A percentile compares a stretch with the other conserved stretches of the same genome.
phyloP scores from a whole-genome alignment of 2,888 invertebrate species.

The Tenthredo distinguenda region DNA sequence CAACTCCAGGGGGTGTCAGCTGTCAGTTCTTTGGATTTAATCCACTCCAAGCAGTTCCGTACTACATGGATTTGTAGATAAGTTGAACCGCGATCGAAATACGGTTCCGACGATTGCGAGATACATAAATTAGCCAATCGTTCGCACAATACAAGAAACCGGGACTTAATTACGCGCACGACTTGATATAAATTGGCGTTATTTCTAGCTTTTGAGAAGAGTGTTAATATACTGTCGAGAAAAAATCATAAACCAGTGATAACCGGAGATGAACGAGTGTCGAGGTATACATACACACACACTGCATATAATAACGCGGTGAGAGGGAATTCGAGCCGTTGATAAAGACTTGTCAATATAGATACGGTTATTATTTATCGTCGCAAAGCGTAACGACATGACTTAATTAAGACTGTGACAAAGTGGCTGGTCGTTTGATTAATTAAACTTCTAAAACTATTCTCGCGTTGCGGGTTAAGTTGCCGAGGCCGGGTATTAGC shows the following conservation, averaged over 20 bases:
- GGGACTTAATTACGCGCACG: neutral
- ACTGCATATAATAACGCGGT: no score
- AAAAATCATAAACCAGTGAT: neutral
- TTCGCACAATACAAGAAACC: neutral
- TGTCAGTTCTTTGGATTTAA: neutral
- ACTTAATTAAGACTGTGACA: constrained; percentile 43
- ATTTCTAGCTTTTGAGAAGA: neutral
- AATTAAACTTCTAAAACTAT: constrained; percentile 35
- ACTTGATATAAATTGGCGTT: neutral
- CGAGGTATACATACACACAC: no score
- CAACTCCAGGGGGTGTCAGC: neutral
- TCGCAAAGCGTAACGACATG: constrained; percentile 17
- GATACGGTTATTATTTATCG: constrained; percentile 5
- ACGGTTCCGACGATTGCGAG: neutral
- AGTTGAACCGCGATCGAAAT: neutral
- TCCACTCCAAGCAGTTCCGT: neutral
- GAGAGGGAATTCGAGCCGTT: neutral
- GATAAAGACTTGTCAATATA: constrained; percentile 13
- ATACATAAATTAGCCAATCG: neutral
- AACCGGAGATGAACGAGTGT: neutral
- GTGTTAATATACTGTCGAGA: neutral
- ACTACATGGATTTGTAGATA: neutral
- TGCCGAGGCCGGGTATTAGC: neutral
- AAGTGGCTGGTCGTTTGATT: constrained; percentile 30
- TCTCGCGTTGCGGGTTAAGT: neutral